phyloP scores from a whole-genome alignment of 2,113 vertebrate species.

The Actinemys pallida region DNA sequence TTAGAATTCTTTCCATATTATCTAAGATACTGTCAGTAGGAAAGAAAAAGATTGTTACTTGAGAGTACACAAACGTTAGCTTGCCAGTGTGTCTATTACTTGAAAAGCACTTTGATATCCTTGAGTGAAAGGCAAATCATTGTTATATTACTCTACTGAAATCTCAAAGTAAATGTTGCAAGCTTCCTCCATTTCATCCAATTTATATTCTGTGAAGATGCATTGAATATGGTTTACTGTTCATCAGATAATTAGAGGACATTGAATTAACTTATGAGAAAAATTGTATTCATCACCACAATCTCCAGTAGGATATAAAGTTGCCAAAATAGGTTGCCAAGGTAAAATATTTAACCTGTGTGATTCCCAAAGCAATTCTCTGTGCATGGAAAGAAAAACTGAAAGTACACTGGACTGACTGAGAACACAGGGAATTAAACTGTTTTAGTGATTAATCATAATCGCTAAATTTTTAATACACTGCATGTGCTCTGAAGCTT shows the following conservation, averaged over 20 bases:
- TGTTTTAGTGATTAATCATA: background rate
- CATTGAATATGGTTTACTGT: background rate
- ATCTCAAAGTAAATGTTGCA: background rate
- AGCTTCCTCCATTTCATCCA: background rate
- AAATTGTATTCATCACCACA: background rate
- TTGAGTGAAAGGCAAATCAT: background rate
- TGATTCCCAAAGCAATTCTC: background rate
- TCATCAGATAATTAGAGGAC: background rate
- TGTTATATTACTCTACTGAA: background rate
- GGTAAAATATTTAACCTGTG: background rate
- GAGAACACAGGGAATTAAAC: background rate
- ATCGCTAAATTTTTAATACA: background rate
- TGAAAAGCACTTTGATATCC: background rate
- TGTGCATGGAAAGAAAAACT: background rate
- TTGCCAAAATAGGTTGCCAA: background rate
- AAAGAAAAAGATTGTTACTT: background rate
- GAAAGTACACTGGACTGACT: background rate
- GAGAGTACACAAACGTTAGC: background rate
- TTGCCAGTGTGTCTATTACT: background rate
- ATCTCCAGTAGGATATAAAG: background rate
- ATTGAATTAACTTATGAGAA: background rate
- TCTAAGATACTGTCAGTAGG: background rate
- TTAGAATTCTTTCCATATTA: background rate
- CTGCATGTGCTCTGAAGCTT: fast-evolving
- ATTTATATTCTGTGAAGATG: background rate